Conservation (phyloP, 2,888 invertebrate genomes). For the Apodemia zela region DNA sequence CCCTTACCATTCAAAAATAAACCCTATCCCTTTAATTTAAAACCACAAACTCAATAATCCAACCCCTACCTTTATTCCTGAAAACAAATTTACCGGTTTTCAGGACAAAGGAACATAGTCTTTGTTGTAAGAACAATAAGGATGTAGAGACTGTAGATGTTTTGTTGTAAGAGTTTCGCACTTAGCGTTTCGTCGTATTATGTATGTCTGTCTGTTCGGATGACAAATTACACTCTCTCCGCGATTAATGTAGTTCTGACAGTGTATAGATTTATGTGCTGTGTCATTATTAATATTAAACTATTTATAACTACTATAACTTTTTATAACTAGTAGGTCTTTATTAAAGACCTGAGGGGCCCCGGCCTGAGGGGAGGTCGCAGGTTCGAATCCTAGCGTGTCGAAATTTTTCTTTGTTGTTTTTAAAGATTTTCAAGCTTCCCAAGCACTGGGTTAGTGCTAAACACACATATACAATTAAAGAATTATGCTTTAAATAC, state of each 20-base stretch:
- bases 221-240: slow-evolving; percentile 61
- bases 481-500: too few relatives aligned
- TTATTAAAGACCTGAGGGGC: too few relatives aligned
- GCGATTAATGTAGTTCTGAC: slow-evolving; percentile 40
- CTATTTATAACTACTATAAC: too few relatives aligned
- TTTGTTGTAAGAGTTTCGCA: slow-evolving; percentile 30
- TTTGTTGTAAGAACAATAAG: slow-evolving; percentile 20
- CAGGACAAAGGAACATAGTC: slow-evolving; percentile 10
- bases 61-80: neutral
- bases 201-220: slow-evolving; percentile 54
- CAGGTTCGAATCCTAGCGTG: too few relatives aligned
- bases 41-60: neutral
- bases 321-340: neutral
- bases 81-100: slow-evolving; percentile 6
- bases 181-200: slow-evolving; percentile 39
- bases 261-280: slow-evolving; percentile 17
- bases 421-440: too few relatives aligned
- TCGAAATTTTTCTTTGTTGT: too few relatives aligned
- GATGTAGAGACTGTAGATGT: slow-evolving; percentile 18
- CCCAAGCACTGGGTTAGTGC: too few relatives aligned
- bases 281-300: neutral
- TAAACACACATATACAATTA: too few relatives aligned
- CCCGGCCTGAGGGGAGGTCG: too few relatives aligned
- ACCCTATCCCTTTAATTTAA: neutral
- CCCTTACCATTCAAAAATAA: neutral